Conservation (phyloP, 2,113 vertebrate species). For the Telmatochromis sp. region DNA sequence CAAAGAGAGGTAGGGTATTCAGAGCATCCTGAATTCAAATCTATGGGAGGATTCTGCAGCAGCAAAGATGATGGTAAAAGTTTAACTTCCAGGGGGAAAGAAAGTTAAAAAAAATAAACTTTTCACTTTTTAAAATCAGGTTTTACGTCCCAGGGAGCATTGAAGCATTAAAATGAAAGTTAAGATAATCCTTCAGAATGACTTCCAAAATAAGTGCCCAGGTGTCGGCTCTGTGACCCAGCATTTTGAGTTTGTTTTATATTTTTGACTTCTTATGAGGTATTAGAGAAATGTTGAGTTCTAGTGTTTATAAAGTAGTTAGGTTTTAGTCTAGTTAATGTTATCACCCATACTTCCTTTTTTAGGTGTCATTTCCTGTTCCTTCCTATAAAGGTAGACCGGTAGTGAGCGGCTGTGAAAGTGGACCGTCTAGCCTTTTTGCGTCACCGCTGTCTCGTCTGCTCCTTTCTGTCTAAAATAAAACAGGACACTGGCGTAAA, state of each 20-base stretch:
- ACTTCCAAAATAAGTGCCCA: accelerated
- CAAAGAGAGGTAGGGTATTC: accelerated
- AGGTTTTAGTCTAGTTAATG: not conserved
- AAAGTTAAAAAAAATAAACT: accelerated
- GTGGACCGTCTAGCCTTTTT: not conserved
- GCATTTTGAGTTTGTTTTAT: not conserved
- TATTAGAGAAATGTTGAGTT: not conserved
- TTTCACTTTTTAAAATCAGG: not conserved
- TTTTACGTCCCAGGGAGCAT: not conserved
- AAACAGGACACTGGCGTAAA: not conserved
- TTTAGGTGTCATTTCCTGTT: not conserved
- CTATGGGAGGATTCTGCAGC: not conserved
- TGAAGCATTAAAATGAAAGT: not conserved
- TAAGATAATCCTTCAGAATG: not conserved
- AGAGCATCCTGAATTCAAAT: not conserved
- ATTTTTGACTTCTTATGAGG: not conserved
- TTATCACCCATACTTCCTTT: not conserved
- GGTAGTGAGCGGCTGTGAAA: not conserved
- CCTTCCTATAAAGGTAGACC: accelerated
- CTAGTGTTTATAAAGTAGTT: not conserved
- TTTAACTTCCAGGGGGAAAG: not conserved
- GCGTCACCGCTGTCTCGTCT: not conserved
- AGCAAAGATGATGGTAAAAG: not conserved
- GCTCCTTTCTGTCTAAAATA: not conserved
- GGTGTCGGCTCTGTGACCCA: not conserved